Percentiles rank a stretch among this genome's conserved stretches.
Conservation (phyloP, 2,113 vertebrate genomes). For the Aythya baeri region DNA sequence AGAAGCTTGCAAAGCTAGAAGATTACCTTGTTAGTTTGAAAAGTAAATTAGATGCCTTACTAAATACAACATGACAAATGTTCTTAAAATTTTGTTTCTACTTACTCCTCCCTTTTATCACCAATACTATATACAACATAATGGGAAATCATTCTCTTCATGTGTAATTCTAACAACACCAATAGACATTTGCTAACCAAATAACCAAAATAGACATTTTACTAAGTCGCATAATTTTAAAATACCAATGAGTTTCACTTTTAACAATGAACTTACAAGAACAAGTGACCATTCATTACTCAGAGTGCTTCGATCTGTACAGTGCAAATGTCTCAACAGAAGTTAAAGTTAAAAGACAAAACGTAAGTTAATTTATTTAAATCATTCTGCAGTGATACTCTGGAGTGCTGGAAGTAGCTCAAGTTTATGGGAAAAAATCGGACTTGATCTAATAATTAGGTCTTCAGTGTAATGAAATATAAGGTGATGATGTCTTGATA, state of each 20-base stretch:
- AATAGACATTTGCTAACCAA: neutral
- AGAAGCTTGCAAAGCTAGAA: neutral
- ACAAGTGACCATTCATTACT: neutral
- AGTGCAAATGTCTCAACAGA: neutral
- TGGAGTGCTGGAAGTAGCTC: neutral
- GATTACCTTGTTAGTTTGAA: neutral
- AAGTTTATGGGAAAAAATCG: neutral
- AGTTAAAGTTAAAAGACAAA: neutral
- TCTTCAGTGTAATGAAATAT: neutral
- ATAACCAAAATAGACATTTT: neutral
- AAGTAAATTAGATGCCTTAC: neutral
- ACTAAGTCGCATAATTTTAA: neutral
- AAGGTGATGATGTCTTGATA: neutral
- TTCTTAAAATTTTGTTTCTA: neutral
- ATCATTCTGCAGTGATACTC: neutral
- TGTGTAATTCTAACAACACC: neutral
- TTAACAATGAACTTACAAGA: neutral
- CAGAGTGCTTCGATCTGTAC: neutral
- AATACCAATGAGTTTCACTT: neutral
- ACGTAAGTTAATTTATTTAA: neutral
- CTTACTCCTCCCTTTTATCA: neutral
- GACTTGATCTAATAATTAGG: neutral
- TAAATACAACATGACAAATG: neutral
- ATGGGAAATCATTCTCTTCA: neutral
- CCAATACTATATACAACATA: neutral